Conservation (phyloP, 1,140 invertebrate genomes). For the Atopsyche davidsoni region DNA sequence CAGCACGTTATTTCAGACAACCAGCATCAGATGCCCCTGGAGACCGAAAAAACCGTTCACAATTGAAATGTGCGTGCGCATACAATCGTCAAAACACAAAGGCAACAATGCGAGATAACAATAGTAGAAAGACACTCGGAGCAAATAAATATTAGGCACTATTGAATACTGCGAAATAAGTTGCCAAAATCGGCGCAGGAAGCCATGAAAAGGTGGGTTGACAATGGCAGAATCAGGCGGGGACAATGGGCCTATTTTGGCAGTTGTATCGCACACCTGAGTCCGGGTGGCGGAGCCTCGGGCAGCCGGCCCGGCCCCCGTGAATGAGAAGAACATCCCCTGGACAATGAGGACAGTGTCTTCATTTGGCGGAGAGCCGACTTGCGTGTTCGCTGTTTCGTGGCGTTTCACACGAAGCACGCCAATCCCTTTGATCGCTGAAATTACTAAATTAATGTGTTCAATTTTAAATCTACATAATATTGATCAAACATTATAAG, state of each 20-base stretch:
- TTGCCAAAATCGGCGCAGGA: slow-evolving; percentile 26
- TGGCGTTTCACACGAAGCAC: too few species aligned
- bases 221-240: slow-evolving; percentile 28
- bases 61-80: slow-evolving; percentile 27
- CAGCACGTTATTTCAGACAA: too few species aligned
- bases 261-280: slow-evolving; percentile 29
- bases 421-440: too few species aligned
- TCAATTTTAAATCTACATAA: too few species aligned
- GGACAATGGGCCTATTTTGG: slow-evolving; percentile 29
- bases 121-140: slow-evolving; percentile 29
- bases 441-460: too few species aligned
- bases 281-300: slow-evolving; percentile 19
- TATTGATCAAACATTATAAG: too few species aligned
- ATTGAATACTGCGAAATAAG: slow-evolving; percentile 29
- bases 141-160: slow-evolving; percentile 32
- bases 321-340: too few species aligned
- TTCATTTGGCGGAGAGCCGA: too few species aligned
- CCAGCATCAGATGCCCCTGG: slow-evolving; percentile 18
- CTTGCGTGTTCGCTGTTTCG: too few species aligned
- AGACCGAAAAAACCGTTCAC: slow-evolving; percentile 21
- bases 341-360: too few species aligned
- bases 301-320: too few species aligned
- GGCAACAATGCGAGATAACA: slow-evolving; percentile 26
- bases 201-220: slow-evolving; percentile 11
- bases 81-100: slow-evolving; percentile 28